Conservation (phyloP, 2,797 vertebrate species). For the Bovichtus diacanthus region DNA sequence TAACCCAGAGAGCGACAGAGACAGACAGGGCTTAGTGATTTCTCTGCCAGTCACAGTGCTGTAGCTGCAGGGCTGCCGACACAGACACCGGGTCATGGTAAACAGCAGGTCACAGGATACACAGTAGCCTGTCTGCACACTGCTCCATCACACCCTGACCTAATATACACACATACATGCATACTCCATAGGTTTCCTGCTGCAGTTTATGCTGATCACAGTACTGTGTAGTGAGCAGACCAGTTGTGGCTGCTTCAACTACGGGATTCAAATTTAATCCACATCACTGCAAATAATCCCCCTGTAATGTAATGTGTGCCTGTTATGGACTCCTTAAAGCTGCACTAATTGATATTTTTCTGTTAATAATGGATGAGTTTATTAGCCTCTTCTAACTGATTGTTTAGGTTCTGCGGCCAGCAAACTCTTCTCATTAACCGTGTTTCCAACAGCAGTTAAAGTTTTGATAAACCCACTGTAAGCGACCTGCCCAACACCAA, state of each 20-base stretch:
- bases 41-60: conserved; percentile 24
- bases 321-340: not conserved
- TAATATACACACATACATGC: not conserved
- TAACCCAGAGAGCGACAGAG: conserved; percentile 69
- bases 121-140: conserved; percentile 48
- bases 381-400: not conserved
- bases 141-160: conserved; percentile 38
- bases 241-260: not conserved
- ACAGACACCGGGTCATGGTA: conserved; percentile 55
- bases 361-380: not conserved
- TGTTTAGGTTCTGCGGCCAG: not conserved
- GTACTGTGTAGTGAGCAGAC: not conserved
- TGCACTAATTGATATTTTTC: not conserved
- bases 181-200: not conserved
- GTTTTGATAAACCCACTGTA: not conserved
- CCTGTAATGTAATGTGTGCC: not conserved
- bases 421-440: not conserved
- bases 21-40: conserved; percentile 61
- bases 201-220: not conserved
- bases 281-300: not conserved
- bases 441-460: not conserved
- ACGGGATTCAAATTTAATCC: no score
- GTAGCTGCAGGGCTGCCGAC: conserved; percentile 41
- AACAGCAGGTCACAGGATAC: conserved; percentile 55
- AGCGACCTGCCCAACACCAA: not conserved